Percentiles rank a stretch among this genome's conserved stretches.
Evolutionary conservation across 2,797 vertebrate genomes (phyloP).

Genomic region (Rhinichthys osculus): DNA sequence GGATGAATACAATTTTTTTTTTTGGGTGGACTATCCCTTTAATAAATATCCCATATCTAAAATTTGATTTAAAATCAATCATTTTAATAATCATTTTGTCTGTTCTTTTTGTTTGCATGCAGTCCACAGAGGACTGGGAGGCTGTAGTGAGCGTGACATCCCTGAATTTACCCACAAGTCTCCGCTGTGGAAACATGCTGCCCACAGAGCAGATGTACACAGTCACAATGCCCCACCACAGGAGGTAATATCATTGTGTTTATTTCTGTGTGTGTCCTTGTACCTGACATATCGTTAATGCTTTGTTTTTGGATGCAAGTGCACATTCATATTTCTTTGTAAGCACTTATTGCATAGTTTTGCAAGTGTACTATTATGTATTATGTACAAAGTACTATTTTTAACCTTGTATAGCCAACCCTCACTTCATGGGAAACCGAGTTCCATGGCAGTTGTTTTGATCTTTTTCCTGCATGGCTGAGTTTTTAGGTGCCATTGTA

Average conservation of each 20-base stretch:
- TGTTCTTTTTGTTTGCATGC: conserved; percentile 50
- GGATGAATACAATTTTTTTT: background rate
- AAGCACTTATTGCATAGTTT: background rate
- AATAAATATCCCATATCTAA: background rate
- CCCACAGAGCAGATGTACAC: conserved; percentile 88
- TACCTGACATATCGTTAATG: background rate
- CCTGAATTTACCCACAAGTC: conserved; percentile 80
- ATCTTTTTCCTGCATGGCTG: conserved; percentile 29
- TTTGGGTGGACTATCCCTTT: background rate
- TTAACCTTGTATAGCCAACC: background rate
- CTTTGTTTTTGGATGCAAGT: conserved; percentile 1
- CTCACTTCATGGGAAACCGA: conserved; percentile 4
- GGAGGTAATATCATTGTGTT: conserved; percentile 75
- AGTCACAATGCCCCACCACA: conserved; percentile 79
- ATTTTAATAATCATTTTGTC: background rate
- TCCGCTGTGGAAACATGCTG: conserved; percentile 86
- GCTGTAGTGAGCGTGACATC: conserved; percentile 84
- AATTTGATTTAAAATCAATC: background rate
- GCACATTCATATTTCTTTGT: background rate
- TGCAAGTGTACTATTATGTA: background rate
- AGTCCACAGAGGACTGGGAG: conserved; percentile 92
- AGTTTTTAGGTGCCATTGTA: conserved; percentile 41
- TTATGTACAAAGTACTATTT: background rate
- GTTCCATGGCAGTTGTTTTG: conserved; percentile 15
- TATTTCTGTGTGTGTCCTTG: background rate